phyloP scores from a whole-genome alignment of 1,140 invertebrate species.

The Stegodyphus mimosarum region DNA sequence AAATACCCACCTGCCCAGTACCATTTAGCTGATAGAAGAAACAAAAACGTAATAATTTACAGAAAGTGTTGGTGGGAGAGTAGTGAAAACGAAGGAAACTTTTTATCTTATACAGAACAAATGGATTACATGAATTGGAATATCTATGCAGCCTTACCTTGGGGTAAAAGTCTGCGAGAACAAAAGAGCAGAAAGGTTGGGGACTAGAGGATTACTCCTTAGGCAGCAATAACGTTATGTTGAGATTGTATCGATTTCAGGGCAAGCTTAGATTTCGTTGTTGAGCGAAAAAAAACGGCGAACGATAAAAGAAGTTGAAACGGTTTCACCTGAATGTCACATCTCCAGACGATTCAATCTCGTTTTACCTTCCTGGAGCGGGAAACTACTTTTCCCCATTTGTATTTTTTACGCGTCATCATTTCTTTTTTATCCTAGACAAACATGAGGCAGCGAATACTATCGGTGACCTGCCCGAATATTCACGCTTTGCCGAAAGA shows the following conservation, averaged over 20 bases:
- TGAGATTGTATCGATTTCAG: constrained; percentile 40
- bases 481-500: background rate
- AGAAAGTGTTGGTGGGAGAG: constrained; percentile 23
- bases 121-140: constrained; percentile 50
- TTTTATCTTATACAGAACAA: constrained; percentile 11
- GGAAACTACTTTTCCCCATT: constrained; percentile 51
- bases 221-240: constrained; percentile 43
- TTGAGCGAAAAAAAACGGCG: background rate
- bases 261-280: constrained; percentile 53
- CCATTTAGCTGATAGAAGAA: constrained; percentile 41
- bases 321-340: constrained; percentile 52
- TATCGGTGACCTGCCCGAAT: constrained; percentile 45
- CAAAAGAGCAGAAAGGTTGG: constrained; percentile 16
- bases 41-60: constrained; percentile 43
- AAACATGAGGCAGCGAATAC: constrained; percentile 25
- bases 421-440: constrained; percentile 29
- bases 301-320: constrained; percentile 18
- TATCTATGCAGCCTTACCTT: constrained; percentile 9
- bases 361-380: constrained; percentile 38
- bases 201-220: constrained; percentile 47
- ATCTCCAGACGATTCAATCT: constrained; percentile 51
- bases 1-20: constrained; percentile 34
- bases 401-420: constrained; percentile 35
- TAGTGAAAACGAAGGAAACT: constrained; percentile 1
- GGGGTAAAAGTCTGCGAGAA: constrained; percentile 4